Base-by-base conservation (phyloP, 2,888 invertebrate species). In the Exocentrus adspersus region DNA sequence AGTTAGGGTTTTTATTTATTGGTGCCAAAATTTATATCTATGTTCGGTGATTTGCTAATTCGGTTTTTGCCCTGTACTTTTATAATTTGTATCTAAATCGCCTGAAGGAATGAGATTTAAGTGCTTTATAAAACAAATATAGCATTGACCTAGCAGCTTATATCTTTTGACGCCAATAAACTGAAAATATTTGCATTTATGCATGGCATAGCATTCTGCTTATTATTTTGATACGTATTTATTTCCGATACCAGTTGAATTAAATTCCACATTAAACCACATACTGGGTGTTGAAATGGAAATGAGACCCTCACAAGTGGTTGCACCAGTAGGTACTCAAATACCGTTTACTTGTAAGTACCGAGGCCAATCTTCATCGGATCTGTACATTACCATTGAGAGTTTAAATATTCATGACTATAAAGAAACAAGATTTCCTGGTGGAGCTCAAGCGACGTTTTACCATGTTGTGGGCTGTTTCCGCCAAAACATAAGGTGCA, bases 261-360 rank as follows among this genome's bases (percentile, higher is more conserved):
- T 51, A 32, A 60, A 42, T 41, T 41, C 48, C 48, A 48, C 21
- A 24, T 51, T 10, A 42, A 17, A 30, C 7, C 56, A 61, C 42
- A 43, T 50, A 67, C 60, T 61, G 42, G 69, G 70, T 69, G 58
- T 72, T 48, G 71, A 71, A 67, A 67, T 86, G 81, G 84, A 84
- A 78, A 79, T 86, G 75, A 82, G 78, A 61, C 87, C 87, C 28
- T 79, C 83, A 71, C 80, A 78, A 68, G 82, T 82, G 53, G 73
- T 75, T 45, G 82, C 81, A 43, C 77, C 81, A 42, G 78, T 82
- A 42, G 82, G 84, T 62, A 76, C 80, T 48, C 68, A 76, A 67
- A 81, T 86, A 63, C 73, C 72, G 65, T 84, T 87, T 76, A 82
- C 79, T 65, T 87, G 87, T 80, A 84, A 82, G 64, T 87, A 86